Evolutionary conservation across 2,113 vertebrate species (phyloP), one percentile per base, ranked within the genome.

Genomic region (Ammodytes dubius): DNA sequence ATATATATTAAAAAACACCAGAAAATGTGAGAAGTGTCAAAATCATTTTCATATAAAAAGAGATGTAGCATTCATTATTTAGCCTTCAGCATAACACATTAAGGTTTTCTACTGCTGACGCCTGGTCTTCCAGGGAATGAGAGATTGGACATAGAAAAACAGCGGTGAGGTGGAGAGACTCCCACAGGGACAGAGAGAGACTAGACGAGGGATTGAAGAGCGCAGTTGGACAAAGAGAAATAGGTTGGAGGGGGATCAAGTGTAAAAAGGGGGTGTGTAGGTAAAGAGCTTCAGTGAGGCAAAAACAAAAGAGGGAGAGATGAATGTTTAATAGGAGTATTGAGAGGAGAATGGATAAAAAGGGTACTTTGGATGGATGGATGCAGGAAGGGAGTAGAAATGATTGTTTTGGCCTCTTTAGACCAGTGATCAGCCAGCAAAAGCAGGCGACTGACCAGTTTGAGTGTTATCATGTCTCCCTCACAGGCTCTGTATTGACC

Each of bases 391-490:
- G 5, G 54, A 58, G 19, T 58, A 76, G 70, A 90, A 86, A 90
- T 79, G 47, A 83, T 60, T 74, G 77, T 75, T 91, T 88, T 83
- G 91, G 88, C 88, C 54, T 86, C 61, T 86, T 79, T 63, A 61
- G 80, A 74, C 77, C 61, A 84, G 84, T 79, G 69, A 86, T 54
- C 77, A 67, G 87, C 91, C 89, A 91, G 83, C 60, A 66, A 82
- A 27, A 87, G 86, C 91, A 86, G 87, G 74, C 77, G 27, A 71
- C 68, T 79, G 85, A 90, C 85, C 85, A 87, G 79, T 81, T 83
- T 70, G 87, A 79, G 83, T 90, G 84, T 86, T 87, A 90, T 91
- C 82, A 27, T 63, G 27, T 83, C 75, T 79, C 77, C 74, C 82
- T 87, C 67, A 60, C 74, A 71, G 70, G 67, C 83, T 81, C 46